These are phyloP conservation scores for Tetrax tetrax DNA, from an alignment of 2,113 vertebrate species.

Conservation along the genomic window DNA sequence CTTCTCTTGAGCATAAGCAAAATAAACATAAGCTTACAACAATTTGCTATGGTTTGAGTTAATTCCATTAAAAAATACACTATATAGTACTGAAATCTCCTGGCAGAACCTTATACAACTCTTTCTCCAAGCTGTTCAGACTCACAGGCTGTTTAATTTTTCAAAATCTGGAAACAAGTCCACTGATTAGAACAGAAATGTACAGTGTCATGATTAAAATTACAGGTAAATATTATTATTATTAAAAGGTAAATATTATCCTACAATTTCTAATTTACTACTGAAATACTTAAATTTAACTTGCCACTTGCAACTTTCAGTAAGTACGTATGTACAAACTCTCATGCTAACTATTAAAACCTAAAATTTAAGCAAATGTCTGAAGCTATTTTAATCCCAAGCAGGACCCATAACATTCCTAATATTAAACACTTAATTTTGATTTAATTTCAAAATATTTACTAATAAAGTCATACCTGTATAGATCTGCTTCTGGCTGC, in stretches of 20 bases:
- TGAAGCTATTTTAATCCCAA: not conserved
- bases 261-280: not conserved
- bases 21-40: not conserved
- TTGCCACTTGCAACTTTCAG: not conserved
- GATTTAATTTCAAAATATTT: not conserved
- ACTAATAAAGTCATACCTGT: constrained; percentile 80
- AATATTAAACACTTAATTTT: not conserved
- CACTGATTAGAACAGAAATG: not conserved
- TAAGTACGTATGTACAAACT: not conserved
- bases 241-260: not conserved
- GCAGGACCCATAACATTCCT: not conserved
- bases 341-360: not conserved
- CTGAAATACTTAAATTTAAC: not conserved
- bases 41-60: not conserved
- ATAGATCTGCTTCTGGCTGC: constrained; percentile 94
- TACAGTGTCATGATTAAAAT: not conserved
- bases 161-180: not conserved
- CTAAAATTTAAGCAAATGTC: not conserved
- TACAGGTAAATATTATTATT: not conserved
- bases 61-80: not conserved
- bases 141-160: not conserved
- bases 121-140: not conserved
- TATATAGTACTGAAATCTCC: not conserved
- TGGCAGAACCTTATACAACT: not conserved
- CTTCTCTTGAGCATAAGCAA: not conserved